Conservation (phyloP, 2,797 vertebrate genomes). For the Mergus octosetaceus region DNA sequence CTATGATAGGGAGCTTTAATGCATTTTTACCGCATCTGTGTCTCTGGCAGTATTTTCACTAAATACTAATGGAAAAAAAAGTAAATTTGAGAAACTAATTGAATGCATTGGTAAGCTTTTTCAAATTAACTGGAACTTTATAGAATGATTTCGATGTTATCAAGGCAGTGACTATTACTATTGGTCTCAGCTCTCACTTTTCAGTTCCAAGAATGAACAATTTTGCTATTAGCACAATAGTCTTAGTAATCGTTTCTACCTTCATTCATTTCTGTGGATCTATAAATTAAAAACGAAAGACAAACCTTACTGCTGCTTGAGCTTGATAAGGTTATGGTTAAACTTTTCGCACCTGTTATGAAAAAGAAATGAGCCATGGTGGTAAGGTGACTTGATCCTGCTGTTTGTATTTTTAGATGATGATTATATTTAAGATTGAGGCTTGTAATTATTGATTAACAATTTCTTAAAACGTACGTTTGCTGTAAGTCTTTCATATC, state of each 20-base stretch:
- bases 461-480: neutral
- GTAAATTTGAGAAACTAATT: neutral
- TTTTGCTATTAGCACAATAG: neutral
- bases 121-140: neutral
- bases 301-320: neutral
- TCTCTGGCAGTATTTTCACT: neutral
- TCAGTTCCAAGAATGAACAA: neutral
- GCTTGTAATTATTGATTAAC: constrained; percentile 13
- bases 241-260: neutral
- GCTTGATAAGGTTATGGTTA: neutral
- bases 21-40: constrained; percentile 4
- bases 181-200: neutral
- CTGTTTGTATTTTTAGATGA: neutral
- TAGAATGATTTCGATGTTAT: neutral
- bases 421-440: neutral
- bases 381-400: neutral
- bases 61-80: neutral
- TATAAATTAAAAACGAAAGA: neutral
- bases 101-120: neutral
- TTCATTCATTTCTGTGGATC: neutral
- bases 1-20: constrained; percentile 27
- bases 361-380: neutral
- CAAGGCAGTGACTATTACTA: neutral
- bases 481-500: neutral
- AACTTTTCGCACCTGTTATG: neutral